A percentile compares a stretch with the other conserved stretches of the same genome.
phyloP scores from a whole-genome alignment of 2,113 vertebrate genomes.

The Siniperca chuatsi region DNA sequence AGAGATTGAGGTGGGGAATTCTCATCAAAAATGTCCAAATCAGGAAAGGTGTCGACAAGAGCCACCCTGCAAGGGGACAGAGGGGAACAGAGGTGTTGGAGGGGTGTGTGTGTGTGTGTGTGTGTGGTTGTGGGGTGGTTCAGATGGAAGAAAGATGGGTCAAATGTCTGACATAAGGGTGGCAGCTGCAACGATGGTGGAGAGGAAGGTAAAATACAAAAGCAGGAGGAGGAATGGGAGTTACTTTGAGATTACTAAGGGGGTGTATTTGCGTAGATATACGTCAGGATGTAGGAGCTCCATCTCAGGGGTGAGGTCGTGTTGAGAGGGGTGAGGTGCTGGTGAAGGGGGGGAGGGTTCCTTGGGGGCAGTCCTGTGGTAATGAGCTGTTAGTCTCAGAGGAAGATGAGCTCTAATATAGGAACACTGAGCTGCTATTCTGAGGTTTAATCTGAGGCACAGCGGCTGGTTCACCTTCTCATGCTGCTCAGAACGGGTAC shows the following conservation, averaged over 20 bases:
- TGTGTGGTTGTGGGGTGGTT: not conserved
- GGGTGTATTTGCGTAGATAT: not conserved
- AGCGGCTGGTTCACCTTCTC: constrained; percentile 67
- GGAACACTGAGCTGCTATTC: constrained; percentile 75
- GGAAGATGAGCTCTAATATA: constrained; percentile 74
- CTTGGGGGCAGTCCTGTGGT: constrained; percentile 71
- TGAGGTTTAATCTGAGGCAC: constrained; percentile 72
- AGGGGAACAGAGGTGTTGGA: constrained; percentile 46
- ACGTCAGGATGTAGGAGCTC: constrained; percentile 29
- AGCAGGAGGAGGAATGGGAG: constrained; percentile 6
- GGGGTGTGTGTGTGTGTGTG: not conserved
- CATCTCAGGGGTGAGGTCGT: constrained; percentile 57
- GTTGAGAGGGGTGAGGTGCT: constrained; percentile 34
- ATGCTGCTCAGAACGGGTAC: constrained; percentile 62
- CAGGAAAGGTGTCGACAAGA: constrained; percentile 80
- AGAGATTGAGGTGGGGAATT: constrained; percentile 85
- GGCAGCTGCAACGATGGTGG: not conserved
- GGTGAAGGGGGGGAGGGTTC: constrained; percentile 39
- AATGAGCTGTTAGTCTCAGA: constrained; percentile 81
- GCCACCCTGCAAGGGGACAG: constrained; percentile 67
- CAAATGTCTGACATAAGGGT: constrained; percentile 13
- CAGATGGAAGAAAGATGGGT: constrained; percentile 28
- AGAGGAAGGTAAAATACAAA: constrained; percentile 23
- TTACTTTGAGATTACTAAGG: constrained; percentile 18
- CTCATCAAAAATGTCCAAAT: constrained; percentile 83